Conservation (phyloP, 2,888 invertebrate species). For the Apotomis turbidana region DNA sequence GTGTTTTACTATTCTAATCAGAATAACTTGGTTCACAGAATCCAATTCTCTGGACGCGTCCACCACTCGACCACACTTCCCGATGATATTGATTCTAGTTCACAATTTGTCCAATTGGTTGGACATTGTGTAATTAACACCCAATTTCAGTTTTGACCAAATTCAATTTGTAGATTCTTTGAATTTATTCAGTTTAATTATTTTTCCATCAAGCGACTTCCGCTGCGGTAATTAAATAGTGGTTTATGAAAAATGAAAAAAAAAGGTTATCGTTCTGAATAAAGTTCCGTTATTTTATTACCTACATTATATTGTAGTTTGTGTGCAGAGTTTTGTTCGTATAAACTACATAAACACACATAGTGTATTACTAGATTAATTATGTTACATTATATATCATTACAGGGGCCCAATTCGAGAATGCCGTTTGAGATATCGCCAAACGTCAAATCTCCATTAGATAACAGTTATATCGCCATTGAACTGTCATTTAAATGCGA, state of each 20-base stretch:
- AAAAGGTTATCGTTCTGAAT: conserved; percentile 4
- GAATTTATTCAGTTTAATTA: conserved; percentile 39
- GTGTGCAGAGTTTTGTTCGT: too few relatives aligned
- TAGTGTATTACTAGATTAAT: too few relatives aligned
- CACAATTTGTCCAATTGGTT: conserved; percentile 20
- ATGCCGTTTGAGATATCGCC: too few relatives aligned
- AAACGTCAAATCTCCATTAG: too few relatives aligned
- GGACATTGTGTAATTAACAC: conserved; percentile 33
- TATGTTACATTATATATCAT: too few relatives aligned
- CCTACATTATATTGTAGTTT: too few relatives aligned
- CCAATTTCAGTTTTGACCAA: conserved; percentile 27
- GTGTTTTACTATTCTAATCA: too few relatives aligned
- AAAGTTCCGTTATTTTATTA: neutral
- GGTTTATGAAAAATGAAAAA: conserved; percentile 30
- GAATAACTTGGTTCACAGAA: too few relatives aligned
- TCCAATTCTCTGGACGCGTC: neutral
- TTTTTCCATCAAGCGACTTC: conserved; percentile 39
- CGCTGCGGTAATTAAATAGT: conserved; percentile 31
- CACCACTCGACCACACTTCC: neutral
- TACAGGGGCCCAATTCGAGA: too few relatives aligned
- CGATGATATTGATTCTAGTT: conserved; percentile 13
- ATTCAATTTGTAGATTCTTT: conserved; percentile 37
- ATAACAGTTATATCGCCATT: too few relatives aligned
- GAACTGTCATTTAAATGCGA: too few relatives aligned
- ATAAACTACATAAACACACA: too few relatives aligned